phyloP scores from a whole-genome alignment of 2,797 vertebrate species.

The Fringilla coelebs region DNA sequence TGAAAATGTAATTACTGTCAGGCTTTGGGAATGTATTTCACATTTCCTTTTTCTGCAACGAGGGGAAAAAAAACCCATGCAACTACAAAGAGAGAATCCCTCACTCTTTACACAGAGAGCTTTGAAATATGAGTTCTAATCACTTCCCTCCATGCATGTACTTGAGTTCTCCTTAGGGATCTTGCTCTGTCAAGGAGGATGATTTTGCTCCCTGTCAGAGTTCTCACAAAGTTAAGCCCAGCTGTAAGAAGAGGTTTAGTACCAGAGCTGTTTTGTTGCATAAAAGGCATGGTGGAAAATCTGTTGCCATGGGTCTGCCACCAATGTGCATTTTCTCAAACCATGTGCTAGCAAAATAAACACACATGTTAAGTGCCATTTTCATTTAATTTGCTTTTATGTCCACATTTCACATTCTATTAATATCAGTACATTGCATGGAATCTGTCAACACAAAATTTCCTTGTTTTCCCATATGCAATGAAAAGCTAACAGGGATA shows the following conservation, averaged over 20 bases:
- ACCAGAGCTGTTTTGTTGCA: background rate
- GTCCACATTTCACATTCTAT: background rate
- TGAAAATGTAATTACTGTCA: background rate
- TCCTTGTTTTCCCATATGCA: background rate
- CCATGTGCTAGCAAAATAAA: background rate
- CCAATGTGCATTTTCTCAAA: background rate
- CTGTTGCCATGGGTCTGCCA: too few relatives aligned
- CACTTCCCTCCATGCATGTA: background rate
- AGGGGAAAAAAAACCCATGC: background rate
- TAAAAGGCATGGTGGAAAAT: too few relatives aligned
- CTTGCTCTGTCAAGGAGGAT: background rate
- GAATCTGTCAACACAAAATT: background rate
- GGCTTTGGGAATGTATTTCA: background rate
- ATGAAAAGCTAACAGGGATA: background rate
- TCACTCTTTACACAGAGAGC: background rate
- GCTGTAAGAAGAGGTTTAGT: background rate
- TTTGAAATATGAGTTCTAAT: background rate
- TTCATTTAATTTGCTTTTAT: conserved; percentile 6
- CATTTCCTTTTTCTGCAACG: background rate
- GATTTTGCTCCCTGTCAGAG: background rate
- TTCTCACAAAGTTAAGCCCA: background rate
- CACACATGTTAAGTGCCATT: background rate
- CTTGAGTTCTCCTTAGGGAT: background rate
- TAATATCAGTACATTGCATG: background rate
- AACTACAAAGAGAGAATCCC: background rate